Conservation (phyloP, 2,113 vertebrate species). For the Pedionomus torquatus region DNA sequence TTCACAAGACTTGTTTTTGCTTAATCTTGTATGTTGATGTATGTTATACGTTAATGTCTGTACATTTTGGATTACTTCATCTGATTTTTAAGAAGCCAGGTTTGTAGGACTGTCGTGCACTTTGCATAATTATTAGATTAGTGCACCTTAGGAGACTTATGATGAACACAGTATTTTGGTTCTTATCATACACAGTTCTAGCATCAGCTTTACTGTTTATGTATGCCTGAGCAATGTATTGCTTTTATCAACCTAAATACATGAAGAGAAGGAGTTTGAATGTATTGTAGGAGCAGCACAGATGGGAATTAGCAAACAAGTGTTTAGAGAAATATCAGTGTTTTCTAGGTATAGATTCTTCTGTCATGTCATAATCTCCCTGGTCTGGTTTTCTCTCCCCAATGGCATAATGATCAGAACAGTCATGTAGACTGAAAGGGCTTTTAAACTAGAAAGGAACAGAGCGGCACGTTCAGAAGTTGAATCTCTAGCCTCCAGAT, state of each 20-base stretch:
- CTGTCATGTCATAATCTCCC: neutral
- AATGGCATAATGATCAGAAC: slow-evolving; percentile 31
- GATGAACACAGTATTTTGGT: neutral
- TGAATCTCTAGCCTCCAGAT: slow-evolving; percentile 1
- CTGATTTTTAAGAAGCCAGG: neutral
- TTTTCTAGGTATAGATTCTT: slow-evolving; percentile 6
- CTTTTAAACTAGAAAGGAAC: slow-evolving; percentile 46
- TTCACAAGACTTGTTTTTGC: neutral
- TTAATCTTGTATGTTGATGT: neutral
- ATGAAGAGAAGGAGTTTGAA: neutral
- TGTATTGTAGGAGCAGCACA: neutral
- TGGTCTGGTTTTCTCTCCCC: neutral
- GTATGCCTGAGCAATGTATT: neutral
- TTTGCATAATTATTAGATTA: slow-evolving; percentile 6
- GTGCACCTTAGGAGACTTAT: neutral
- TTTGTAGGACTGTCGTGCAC: neutral
- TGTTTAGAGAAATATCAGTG: slow-evolving; percentile 21
- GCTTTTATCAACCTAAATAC: slow-evolving; percentile 29
- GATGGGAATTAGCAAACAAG: slow-evolving; percentile 30
- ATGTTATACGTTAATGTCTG: neutral
- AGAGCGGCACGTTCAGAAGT: slow-evolving; percentile 1
- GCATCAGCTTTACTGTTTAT: too few species aligned
- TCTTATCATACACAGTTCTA: neutral
- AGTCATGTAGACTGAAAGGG: neutral
- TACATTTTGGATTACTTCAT: neutral